Evolutionary conservation across 2,797 vertebrate genomes (phyloP).

Genomic region (Crax fasciolata): DNA sequence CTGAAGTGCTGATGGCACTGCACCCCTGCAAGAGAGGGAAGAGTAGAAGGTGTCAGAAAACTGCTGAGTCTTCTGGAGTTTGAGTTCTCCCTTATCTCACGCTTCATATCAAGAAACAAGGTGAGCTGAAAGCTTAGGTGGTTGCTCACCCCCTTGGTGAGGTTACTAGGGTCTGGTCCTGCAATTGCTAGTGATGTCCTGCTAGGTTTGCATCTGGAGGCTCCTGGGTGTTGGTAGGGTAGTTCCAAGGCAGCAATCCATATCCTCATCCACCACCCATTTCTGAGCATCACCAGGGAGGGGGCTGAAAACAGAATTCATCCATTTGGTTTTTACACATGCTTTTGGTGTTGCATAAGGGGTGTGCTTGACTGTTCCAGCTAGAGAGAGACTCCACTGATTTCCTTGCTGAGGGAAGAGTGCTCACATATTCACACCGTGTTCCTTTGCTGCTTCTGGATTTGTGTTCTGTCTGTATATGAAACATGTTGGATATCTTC

Average conservation of each 20-base stretch:
- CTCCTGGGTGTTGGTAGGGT: background rate
- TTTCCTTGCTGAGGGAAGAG: slow-evolving; percentile 34
- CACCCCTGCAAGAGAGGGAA: slow-evolving; percentile 50
- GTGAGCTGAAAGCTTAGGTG: slow-evolving; percentile 39
- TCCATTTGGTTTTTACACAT: slow-evolving; percentile 20
- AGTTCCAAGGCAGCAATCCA: background rate
- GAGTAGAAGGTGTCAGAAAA: slow-evolving; percentile 52
- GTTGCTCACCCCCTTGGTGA: slow-evolving; percentile 11
- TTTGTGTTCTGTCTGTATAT: slow-evolving; percentile 6
- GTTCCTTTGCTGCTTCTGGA: slow-evolving; percentile 53
- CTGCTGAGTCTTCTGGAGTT: background rate
- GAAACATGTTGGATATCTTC: background rate
- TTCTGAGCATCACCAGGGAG: slow-evolving; percentile 23
- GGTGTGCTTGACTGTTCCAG: background rate
- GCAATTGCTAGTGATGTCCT: slow-evolving; percentile 13
- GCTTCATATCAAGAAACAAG: background rate
- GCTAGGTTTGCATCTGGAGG: background rate
- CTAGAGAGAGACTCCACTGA: background rate
- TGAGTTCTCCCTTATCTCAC: slow-evolving; percentile 47
- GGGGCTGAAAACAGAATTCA: slow-evolving; percentile 38
- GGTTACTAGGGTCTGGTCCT: background rate
- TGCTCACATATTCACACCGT: background rate
- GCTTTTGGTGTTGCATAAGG: slow-evolving; percentile 1
- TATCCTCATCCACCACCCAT: slow-evolving; percentile 51
- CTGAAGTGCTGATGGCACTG: slow-evolving; percentile 34